A percentile compares a stretch with the other conserved stretches of the same genome.
phyloP scores from a whole-genome alignment of 2,113 vertebrate species.

The human region DNA sequence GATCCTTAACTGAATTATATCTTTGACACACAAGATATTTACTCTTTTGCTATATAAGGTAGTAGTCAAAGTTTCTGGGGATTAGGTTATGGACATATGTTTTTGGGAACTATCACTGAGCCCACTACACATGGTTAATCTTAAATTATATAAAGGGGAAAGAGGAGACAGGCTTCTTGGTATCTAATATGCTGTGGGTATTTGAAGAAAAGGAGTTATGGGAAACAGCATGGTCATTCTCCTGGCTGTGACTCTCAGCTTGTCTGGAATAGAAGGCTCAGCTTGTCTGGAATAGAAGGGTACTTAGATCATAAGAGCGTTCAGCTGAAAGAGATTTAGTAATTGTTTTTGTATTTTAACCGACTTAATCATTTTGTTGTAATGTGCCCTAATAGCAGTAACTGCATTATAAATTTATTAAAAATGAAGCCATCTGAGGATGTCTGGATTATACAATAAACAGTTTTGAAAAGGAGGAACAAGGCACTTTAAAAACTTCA shows the following conservation, averaged over 20 bases:
- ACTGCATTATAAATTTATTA: conserved; percentile 3
- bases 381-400: background rate
- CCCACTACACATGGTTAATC: background rate
- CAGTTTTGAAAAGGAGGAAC: background rate
- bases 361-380: conserved; percentile 13
- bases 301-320: background rate
- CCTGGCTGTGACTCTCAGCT: background rate
- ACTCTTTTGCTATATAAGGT: background rate
- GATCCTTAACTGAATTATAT: background rate
- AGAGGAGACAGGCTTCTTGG: background rate
- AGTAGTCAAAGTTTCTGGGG: background rate
- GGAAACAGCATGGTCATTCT: fast-evolving
- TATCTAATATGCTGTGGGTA: background rate
- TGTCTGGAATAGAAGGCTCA: background rate
- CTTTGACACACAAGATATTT: background rate
- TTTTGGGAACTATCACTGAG: background rate
- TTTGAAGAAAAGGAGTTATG: background rate
- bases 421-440: background rate
- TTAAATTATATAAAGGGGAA: background rate
- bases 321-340: background rate
- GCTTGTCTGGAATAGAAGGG: background rate
- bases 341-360: background rate
- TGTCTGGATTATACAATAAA: conserved; percentile 22
- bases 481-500: background rate
- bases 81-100: background rate